Base-by-base conservation (phyloP, 2,113 vertebrate genomes). In the Apteryx owenii region DNA sequence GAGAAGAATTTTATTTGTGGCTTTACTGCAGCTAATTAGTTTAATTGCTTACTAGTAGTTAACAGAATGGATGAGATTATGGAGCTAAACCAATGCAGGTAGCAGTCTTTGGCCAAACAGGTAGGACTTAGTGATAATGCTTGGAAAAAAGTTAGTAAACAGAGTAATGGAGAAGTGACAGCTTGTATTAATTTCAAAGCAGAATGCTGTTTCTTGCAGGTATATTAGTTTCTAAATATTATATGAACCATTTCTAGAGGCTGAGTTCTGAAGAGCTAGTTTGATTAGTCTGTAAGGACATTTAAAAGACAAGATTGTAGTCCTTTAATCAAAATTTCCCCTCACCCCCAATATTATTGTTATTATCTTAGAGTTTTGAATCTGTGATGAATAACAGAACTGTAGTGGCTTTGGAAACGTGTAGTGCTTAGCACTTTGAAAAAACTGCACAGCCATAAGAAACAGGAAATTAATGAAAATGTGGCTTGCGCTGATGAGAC, bases 341-440 rank as follows among this genome's bases (percentile, higher is more conserved):
- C 36, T 3, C 20, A 2, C 14, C 4, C 6, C 2, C 5, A 13
- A 2, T 28, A 23, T 73, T 68, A 21, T 25, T 1, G 0, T 53
- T 40, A 38, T 38, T 12, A 28, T 56, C 28, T 76, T 19, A 31
- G 8, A 71, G n/a, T 50, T 88, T 78, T 53, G 80, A 25, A 46
- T 25, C 53, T 53, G 9, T 50, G 40, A 21, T 72, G 86, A 90
- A 26, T 68, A 44, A 64, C 19, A 36, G 28, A 76, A 33, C 31
- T 9, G 46, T 20, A 8, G 21, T 22, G 33, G 9, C 29, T 6
- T 80, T 81, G n/a, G 62, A 73, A 81, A 72, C 14, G 18, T 51
- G 6, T 33, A 8, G 4, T 21, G 48, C 29, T 73, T 62, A 60
- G 19, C 5, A 3, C 25, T 70, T 60, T 3, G 6, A 42, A n/a